phyloP scores from a whole-genome alignment of 1,140 invertebrate genomes.

The Aporrectodea caliginosa region DNA sequence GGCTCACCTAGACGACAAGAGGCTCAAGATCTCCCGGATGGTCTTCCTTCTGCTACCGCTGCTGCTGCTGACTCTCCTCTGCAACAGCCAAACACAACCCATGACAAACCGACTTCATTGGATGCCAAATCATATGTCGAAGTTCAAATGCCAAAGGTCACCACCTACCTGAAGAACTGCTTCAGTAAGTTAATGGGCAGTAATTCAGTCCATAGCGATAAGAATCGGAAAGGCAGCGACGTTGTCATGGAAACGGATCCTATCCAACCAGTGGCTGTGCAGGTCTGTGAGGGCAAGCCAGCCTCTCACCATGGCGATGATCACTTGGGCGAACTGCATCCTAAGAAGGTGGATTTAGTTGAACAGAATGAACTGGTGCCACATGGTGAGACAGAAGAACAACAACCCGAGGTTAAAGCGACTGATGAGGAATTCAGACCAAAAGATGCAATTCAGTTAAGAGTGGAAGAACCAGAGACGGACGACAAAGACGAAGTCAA shows the following conservation, averaged over 20 bases:
- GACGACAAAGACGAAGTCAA: not conserved
- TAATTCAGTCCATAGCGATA: no score
- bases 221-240: no score
- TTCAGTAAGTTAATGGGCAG: no score
- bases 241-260: no score
- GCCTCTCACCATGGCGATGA: no score
- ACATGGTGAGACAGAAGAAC: not conserved
- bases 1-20: no score
- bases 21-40: not conserved
- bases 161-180: not conserved
- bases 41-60: not conserved
- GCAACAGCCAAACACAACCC: not conserved
- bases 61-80: not conserved
- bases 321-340: not conserved
- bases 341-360: not conserved
- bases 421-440: not conserved
- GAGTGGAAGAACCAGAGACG: not conserved
- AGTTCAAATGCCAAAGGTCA: not conserved
- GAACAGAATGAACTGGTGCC: not conserved
- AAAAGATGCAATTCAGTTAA: not conserved
- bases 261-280: no score
- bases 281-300: no score
- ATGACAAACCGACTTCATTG: not conserved
- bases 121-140: not conserved
- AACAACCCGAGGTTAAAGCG: not conserved